Conservation (phyloP, 30 jellyfish, hydroid and myxozoan species). For the Rhopilema esculentum region DNA sequence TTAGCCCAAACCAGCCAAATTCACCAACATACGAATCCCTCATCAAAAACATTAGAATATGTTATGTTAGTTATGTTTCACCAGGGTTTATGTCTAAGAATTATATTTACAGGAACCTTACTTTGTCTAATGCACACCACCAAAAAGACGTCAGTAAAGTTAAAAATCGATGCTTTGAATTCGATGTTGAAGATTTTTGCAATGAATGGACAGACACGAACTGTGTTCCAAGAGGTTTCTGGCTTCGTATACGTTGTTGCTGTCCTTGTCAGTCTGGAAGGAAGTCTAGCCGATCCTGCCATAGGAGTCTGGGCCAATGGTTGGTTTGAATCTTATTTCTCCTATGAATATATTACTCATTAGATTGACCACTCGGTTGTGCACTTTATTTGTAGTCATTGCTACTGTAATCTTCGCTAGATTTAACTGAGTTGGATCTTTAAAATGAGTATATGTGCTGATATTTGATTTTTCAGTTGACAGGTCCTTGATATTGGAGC, state of each 20-base stretch:
- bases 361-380: neutral
- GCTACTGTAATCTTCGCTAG: too few species aligned
- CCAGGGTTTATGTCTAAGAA: too few species aligned
- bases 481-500: slow-evolving; percentile 71
- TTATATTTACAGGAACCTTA: slow-evolving; percentile 59
- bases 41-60: too few species aligned
- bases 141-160: slow-evolving; percentile 52
- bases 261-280: slow-evolving; percentile 88
- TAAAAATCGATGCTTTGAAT: slow-evolving; percentile 78
- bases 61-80: too few species aligned
- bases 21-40: too few species aligned
- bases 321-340: slow-evolving; percentile 5
- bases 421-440: too few species aligned
- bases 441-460: too few species aligned
- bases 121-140: slow-evolving; percentile 92
- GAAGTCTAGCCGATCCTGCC: slow-evolving; percentile 86
- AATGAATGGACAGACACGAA: slow-evolving; percentile 79
- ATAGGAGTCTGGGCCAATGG: slow-evolving; percentile 83
- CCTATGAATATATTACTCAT: neutral
- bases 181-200: slow-evolving; percentile 87
- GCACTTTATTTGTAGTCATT: too few species aligned
- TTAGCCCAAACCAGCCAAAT: too few species aligned
- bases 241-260: slow-evolving; percentile 94
- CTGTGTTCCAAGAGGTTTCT: slow-evolving; percentile 90
- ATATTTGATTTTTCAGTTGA: slow-evolving; percentile 73